Conservation (phyloP, 2,797 vertebrate genomes). For the Dermochelys coriacea region DNA sequence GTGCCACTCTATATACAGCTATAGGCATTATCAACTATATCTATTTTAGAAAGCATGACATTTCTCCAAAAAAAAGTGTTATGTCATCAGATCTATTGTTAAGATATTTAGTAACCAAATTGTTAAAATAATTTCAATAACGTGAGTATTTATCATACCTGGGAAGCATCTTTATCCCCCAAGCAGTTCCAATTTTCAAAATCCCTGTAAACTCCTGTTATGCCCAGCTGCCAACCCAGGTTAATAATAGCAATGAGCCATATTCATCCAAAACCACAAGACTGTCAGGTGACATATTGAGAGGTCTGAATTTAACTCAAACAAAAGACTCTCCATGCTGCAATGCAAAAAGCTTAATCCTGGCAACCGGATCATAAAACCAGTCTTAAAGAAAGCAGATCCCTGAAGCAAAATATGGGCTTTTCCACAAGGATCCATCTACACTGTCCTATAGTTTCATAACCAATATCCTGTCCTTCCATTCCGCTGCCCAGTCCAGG, state of each 20-base stretch:
- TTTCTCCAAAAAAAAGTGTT: background rate
- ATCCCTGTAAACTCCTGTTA: slow-evolving; percentile 78
- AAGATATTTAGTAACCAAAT: slow-evolving; percentile 11
- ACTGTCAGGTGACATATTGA: slow-evolving; percentile 93
- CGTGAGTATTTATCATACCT: slow-evolving; percentile 79
- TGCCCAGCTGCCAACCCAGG: slow-evolving; percentile 81
- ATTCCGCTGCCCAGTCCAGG: slow-evolving; percentile 20
- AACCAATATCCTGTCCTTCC: slow-evolving; percentile 53
- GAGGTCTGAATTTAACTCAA: slow-evolving; percentile 81
- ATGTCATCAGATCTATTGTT: background rate
- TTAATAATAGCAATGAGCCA: slow-evolving; percentile 96
- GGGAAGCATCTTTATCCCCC: slow-evolving; percentile 85
- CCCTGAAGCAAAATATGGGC: background rate
- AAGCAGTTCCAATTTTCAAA: slow-evolving; percentile 77
- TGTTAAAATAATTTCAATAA: slow-evolving; percentile 43
- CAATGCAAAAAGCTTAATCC: slow-evolving; percentile 68
- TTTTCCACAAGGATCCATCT: slow-evolving; percentile 38
- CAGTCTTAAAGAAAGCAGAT: slow-evolving; percentile 48
- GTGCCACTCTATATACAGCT: background rate
- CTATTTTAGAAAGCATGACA: background rate
- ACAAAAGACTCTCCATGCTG: slow-evolving; percentile 80
- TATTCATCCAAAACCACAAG: slow-evolving; percentile 95
- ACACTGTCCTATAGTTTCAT: slow-evolving; percentile 42
- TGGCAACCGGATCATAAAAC: slow-evolving; percentile 57
- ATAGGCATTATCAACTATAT: background rate